A percentile compares a stretch with the other conserved stretches of the same genome.
Conservation (phyloP, 2,888 invertebrate genomes). For the Acleris cristana region DNA sequence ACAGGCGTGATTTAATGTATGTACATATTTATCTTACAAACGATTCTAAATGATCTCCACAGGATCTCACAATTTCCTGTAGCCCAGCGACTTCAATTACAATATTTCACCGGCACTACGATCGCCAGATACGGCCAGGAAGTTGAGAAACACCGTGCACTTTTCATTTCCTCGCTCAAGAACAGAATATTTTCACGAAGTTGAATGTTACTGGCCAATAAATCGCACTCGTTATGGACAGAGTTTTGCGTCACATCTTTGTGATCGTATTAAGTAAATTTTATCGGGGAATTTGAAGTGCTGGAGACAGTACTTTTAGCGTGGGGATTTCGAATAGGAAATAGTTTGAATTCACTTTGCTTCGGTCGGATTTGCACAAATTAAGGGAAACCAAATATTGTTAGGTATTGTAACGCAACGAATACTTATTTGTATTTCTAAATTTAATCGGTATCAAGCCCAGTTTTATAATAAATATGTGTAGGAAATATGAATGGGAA, state of each 20-base stretch:
- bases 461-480: too few relatives aligned
- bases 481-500: too few relatives aligned
- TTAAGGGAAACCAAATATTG: too few relatives aligned
- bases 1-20: too few relatives aligned
- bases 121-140: slow-evolving; percentile 3
- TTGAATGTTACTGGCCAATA: slow-evolving; percentile 5
- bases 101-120: slow-evolving; percentile 25
- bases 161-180: slow-evolving; percentile 9
- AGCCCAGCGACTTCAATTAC: slow-evolving; percentile 10
- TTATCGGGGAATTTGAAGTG: neutral
- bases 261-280: neutral
- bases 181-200: slow-evolving; percentile 9
- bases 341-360: too few relatives aligned
- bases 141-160: slow-evolving; percentile 20
- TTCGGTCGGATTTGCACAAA: too few relatives aligned
- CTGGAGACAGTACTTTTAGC: neutral
- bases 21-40: neutral
- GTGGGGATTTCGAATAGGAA: neutral
- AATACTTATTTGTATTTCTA: too few relatives aligned
- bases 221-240: neutral
- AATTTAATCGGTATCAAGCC: too few relatives aligned
- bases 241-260: neutral
- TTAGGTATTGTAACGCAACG: neutral
- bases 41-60: neutral
- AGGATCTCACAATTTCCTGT: neutral